Conservation (phyloP, 2,797 vertebrate species). For the Okamejei kenojei region DNA sequence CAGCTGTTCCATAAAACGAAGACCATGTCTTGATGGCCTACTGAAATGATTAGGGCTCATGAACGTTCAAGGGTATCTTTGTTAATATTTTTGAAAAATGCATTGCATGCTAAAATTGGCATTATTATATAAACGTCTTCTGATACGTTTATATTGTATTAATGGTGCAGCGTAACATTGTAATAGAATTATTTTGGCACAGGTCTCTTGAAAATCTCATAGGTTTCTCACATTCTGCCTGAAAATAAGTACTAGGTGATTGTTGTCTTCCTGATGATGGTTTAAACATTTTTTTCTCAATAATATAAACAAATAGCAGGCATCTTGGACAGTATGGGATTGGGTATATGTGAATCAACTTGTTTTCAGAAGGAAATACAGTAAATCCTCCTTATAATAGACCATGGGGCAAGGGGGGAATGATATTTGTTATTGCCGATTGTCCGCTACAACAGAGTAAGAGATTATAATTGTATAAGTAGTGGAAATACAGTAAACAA, state of each 20-base stretch:
- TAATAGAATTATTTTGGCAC: not conserved
- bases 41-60: not conserved
- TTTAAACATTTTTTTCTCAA: not conserved
- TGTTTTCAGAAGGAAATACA: not conserved
- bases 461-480: too few species aligned
- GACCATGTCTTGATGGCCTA: not conserved
- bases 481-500: too few species aligned
- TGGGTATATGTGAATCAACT: not conserved
- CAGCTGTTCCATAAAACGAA: conserved; percentile 7
- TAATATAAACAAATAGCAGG: not conserved
- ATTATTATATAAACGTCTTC: not conserved
- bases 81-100: not conserved
- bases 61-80: conserved; percentile 1
- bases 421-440: too few species aligned
- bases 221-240: not conserved
- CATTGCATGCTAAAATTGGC: too few species aligned
- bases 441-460: too few species aligned
- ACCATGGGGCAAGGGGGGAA: too few species aligned
- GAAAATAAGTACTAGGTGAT: not conserved
- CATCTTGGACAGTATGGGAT: not conserved
- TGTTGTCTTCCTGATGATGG: not conserved
- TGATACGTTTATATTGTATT: not conserved
- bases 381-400: too few species aligned
- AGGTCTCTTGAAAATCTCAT: not conserved
- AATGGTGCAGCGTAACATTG: not conserved